Percentiles rank a stretch among this genome's conserved stretches.
phyloP scores from a whole-genome alignment of 1,140 invertebrate species.

The Saxidomus purpurata region DNA sequence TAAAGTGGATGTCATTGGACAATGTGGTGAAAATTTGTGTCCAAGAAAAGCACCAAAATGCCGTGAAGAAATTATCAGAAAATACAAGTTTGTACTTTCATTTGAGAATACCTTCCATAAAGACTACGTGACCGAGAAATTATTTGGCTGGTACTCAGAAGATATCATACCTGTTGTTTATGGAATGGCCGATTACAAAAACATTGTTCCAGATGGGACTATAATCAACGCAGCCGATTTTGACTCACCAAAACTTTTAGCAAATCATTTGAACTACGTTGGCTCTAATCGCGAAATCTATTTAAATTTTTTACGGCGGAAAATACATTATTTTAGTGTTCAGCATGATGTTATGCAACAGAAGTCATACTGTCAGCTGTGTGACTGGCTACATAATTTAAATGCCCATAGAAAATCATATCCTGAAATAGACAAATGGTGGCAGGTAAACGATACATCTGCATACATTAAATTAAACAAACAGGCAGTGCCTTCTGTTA shows the following conservation, averaged over 20 bases:
- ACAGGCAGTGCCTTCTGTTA: neutral
- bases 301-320: neutral
- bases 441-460: slow-evolving; percentile 11
- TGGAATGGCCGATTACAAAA: slow-evolving; percentile 26
- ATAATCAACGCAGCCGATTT: slow-evolving; percentile 30
- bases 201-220: slow-evolving; percentile 10
- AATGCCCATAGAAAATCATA: neutral
- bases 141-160: slow-evolving; percentile 88
- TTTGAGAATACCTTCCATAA: slow-evolving; percentile 95
- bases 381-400: neutral
- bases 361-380: neutral
- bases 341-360: slow-evolving; percentile 19
- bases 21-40: slow-evolving; percentile 84
- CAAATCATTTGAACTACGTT: neutral
- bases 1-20: slow-evolving; percentile 89
- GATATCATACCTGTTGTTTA: slow-evolving; percentile 50
- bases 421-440: slow-evolving; percentile 24
- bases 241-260: slow-evolving; percentile 22
- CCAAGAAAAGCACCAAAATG: neutral
- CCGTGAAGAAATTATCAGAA: neutral
- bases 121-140: slow-evolving; percentile 98
- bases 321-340: neutral
- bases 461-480: neutral
- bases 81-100: slow-evolving; percentile 82
- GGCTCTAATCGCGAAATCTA: neutral